Percentiles rank a stretch among this genome's conserved stretches.
These are phyloP conservation scores for human (Homo sapiens) DNA, from an alignment of 2,113 vertebrate species.

Conservation along the genomic window DNA sequence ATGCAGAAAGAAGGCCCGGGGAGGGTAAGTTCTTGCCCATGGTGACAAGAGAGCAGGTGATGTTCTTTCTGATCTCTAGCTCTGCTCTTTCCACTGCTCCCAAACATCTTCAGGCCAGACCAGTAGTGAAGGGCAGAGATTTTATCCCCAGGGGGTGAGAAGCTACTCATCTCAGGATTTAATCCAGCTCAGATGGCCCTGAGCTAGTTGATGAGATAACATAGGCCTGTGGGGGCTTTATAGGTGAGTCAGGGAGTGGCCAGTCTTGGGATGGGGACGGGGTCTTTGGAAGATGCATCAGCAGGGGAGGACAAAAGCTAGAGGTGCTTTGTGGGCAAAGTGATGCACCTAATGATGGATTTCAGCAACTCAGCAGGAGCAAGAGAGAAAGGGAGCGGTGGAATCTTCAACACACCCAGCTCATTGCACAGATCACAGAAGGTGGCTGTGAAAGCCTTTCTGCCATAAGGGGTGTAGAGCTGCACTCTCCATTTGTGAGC, in stretches of 20 bases:
- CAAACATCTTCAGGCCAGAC: conserved; percentile 40
- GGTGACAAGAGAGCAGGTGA: rapidly evolving
- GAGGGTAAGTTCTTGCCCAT: background rate
- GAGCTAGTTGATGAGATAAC: conserved; percentile 71
- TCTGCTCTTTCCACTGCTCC: background rate
- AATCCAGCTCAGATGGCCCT: conserved; percentile 67
- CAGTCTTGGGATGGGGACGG: background rate
- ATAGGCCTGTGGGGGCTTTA: conserved; percentile 62
- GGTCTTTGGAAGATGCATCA: background rate
- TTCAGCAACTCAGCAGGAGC: background rate
- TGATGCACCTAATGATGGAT: background rate
- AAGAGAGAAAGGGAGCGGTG: background rate
- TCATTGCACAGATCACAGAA: rapidly evolving
- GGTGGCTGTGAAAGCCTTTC: background rate
- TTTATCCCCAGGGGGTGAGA: conserved; percentile 55
- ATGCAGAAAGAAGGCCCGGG: background rate
- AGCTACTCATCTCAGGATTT: conserved; percentile 77
- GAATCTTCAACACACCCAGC: rapidly evolving
- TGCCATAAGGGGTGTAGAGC: rapidly evolving
- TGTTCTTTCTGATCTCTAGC: background rate
- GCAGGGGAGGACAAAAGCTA: background rate
- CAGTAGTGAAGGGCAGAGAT: conserved; percentile 54
- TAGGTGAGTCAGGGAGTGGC: conserved; percentile 45
- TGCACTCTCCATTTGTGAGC: background rate
- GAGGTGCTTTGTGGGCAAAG: background rate